Conservation (phyloP, 2,797 vertebrate genomes). For the Oreonectes daqikongensis region DNA sequence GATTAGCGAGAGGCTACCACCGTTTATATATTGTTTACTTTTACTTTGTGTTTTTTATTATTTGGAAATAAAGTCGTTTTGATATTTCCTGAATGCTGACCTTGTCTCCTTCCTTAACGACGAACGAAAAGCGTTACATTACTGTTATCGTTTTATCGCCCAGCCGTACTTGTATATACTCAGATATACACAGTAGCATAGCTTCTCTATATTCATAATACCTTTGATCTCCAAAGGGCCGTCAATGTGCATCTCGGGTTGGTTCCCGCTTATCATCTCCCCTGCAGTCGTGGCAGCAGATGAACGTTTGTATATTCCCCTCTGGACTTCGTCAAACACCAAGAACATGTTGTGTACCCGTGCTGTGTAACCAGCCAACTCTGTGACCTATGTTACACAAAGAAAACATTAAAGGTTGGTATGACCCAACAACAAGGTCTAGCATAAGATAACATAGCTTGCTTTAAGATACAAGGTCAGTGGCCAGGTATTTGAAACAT, state of each 20-base stretch:
- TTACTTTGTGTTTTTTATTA: too few relatives aligned
- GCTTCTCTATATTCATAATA: conserved; percentile 56
- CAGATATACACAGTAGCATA: too few relatives aligned
- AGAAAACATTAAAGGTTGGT: not conserved
- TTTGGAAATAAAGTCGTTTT: too few relatives aligned
- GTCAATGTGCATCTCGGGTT: conserved; percentile 78
- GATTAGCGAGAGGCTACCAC: too few relatives aligned
- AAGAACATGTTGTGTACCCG: conserved; percentile 95
- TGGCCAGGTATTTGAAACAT: conserved; percentile 32
- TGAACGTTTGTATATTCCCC: conserved; percentile 89
- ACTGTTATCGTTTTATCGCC: too few relatives aligned
- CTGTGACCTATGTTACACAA: conserved; percentile 83
- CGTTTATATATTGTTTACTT: too few relatives aligned
- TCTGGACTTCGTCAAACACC: conserved; percentile 95
- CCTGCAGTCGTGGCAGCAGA: conserved; percentile 69
- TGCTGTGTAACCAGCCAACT: conserved; percentile 94
- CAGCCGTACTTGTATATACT: too few relatives aligned
- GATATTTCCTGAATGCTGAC: too few relatives aligned
- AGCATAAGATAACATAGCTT: conserved; percentile 24
- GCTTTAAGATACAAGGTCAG: conserved; percentile 11
- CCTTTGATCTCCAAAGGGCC: conserved; percentile 91
- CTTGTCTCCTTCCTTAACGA: too few relatives aligned
- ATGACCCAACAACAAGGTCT: conserved; percentile 6
- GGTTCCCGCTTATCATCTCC: conserved; percentile 73
- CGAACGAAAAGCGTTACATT: too few relatives aligned